phyloP scores from a whole-genome alignment of 2,797 vertebrate genomes.

The Myotis planiceps region DNA sequence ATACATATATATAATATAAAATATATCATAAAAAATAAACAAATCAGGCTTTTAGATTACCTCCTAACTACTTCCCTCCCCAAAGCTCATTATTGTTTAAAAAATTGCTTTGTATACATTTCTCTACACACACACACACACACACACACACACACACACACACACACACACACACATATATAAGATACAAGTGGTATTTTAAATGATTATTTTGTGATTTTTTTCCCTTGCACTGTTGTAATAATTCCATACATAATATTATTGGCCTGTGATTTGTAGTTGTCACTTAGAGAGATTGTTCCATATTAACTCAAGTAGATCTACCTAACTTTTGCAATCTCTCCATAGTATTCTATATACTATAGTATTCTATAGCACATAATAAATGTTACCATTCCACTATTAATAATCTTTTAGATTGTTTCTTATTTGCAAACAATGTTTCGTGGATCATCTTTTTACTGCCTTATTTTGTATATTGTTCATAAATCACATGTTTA shows the following conservation, averaged over 20 bases:
- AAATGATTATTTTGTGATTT: neutral
- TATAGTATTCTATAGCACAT: neutral
- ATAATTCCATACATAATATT: neutral
- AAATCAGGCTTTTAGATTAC: neutral
- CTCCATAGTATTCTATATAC: neutral
- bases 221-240: neutral
- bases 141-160: neutral
- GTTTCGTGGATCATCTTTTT: neutral
- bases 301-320: neutral
- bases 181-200: neutral
- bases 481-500: neutral
- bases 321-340: neutral
- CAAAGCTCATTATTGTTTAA: neutral
- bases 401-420: neutral
- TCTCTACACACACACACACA: neutral
- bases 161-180: neutral
- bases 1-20: neutral
- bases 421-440: neutral
- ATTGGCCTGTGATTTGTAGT: neutral
- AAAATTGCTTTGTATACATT: neutral
- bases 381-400: neutral
- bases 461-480: neutral
- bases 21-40: slow-evolving; percentile 14
- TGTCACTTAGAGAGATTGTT: neutral
- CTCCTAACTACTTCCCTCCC: neutral